These are phyloP conservation scores for Sialia sialis DNA, from an alignment of 2,113 vertebrate species.

Conservation along the genomic window DNA sequence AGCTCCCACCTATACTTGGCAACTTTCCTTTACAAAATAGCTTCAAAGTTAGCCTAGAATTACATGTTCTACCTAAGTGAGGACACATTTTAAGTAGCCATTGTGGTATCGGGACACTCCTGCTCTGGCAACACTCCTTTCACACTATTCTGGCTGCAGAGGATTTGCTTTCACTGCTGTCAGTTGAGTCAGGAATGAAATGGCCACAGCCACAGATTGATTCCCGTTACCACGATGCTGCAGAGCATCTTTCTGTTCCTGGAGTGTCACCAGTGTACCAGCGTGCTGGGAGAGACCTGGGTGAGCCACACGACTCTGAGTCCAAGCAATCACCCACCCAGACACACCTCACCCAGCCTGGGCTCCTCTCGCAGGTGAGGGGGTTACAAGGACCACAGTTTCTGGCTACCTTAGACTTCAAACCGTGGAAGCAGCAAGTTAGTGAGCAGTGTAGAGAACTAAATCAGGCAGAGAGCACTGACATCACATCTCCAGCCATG, in stretches of 20 bases:
- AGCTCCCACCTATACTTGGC: background rate
- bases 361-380: background rate
- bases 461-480: background rate
- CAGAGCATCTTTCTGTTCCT: background rate
- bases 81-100: background rate
- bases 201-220: fast-evolving
- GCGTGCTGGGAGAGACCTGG: background rate
- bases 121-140: no score
- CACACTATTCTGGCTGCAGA: background rate
- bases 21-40: background rate
- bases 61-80: background rate
- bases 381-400: fast-evolving
- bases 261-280: background rate
- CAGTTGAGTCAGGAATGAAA: background rate
- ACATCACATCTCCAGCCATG: background rate
- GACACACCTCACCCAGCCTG: background rate
- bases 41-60: no score
- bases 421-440: background rate
- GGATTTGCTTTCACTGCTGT: background rate
- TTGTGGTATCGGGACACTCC: background rate
- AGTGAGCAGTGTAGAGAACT: fast-evolving
- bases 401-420: background rate
- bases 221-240: fast-evolving
- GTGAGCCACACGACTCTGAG: fast-evolving
- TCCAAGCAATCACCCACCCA: background rate